These are phyloP conservation scores for Sus cebifrons DNA, from an alignment of 2,797 vertebrate species.

Conservation along the genomic window DNA sequence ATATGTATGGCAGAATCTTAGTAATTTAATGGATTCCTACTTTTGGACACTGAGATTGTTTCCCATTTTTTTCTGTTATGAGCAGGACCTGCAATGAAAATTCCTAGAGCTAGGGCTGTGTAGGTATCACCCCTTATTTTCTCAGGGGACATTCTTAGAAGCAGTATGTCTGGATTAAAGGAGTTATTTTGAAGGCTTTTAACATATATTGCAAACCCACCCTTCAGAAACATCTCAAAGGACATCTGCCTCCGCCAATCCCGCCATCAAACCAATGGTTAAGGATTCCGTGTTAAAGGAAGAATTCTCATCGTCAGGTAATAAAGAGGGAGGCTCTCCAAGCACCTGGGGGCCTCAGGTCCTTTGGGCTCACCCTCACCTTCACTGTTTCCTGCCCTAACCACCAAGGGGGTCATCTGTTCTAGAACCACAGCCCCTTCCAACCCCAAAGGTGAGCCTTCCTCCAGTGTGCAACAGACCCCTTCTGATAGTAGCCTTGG, in stretches of 20 bases:
- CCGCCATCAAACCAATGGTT: background rate
- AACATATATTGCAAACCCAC: background rate
- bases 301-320: accelerated
- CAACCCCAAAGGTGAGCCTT: background rate
- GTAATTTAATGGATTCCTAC: background rate
- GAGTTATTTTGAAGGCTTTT: background rate
- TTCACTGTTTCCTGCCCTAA: background rate
- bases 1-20: background rate
- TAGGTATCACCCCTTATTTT: background rate
- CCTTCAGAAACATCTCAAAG: background rate
- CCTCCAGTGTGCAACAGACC: background rate
- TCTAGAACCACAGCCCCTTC: background rate
- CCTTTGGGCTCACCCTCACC: background rate
- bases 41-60: no score
- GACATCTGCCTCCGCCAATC: background rate
- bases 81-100: background rate
- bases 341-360: background rate
- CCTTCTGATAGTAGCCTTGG: background rate
- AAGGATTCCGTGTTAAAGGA: background rate
- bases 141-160: background rate
- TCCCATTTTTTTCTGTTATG: background rate
- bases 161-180: background rate
- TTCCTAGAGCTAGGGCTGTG: background rate
- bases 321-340: background rate
- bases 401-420: background rate